Base-by-base conservation (phyloP, 1,140 invertebrate genomes). In the Sitophilus oryzae region DNA sequence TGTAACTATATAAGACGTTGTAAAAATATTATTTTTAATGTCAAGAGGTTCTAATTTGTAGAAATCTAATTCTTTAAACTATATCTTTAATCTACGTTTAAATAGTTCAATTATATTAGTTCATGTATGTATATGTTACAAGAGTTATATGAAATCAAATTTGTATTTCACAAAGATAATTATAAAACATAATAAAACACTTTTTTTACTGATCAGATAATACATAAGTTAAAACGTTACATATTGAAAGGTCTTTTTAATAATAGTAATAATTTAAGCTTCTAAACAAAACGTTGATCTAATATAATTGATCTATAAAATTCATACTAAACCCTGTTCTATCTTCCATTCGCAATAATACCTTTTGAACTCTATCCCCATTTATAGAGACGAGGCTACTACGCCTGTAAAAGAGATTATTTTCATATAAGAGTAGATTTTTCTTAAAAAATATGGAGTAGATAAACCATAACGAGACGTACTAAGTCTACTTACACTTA, bases 401-500 rank as follows among this genome's bases (percentile, higher is more conserved):
- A n/a, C n/a, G n/a, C n/a, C n/a, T 43, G 6, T 43, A 8, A 18
- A 43, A n/a, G 11, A 14, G 8, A 43, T 18, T 35, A 44, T 22
- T 44, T 44, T 44, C 9, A 20, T 20, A 44, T 44, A 18, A 19
- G 42, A 22, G 42, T 20, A 22, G 42, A 36, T 35, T 48, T 35
- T 48, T 48, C 14, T 48, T 42, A 22, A n/a, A 50, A 51, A 11
- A 46, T 41, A 52, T 22, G 38, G 16, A 21, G 20, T 44, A 43
- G n/a, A 19, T 52, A 52, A 40, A 30, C 43, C 18, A 11, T 18
- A 19, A 44, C 11, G 42, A 20, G 9, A 20, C 16, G 11, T 18
- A 34, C 35, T 34, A 38, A n/a, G 40, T 34, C n/a, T n/a, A 40
- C 36, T 58, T 40, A 52, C 22, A 55, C 44, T 57, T 52, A 49